Evolutionary conservation across 2,113 vertebrate species (phyloP), one percentile per base, ranked within the genome.

Genomic region (Archilochus colubris): DNA sequence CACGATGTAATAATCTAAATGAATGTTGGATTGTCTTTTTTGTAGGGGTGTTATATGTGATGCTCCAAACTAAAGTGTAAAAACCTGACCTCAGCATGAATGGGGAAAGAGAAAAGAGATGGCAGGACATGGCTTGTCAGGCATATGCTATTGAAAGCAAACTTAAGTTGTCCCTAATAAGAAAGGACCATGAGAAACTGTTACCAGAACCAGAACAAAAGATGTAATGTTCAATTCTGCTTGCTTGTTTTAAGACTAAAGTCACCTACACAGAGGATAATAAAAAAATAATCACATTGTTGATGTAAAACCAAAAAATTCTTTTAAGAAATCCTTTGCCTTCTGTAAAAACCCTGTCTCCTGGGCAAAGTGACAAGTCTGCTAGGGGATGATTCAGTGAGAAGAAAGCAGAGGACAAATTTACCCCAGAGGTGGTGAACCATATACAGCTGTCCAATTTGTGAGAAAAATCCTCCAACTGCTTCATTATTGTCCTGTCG

Each of bases 351-450:
- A 7, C 17, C 7, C 43, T 30, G 17, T 53, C 64, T 81, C 8
- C 62, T 54, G 62, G 73, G 40, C 22, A 55, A 88, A 83, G 55
- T 25, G 79, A 69, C 44, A 36, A 38, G 55, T 59, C 30, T 82
- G 48, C 38, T 40, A 33, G 24, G 46, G 44, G 30, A 13, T 66
- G 77, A 51, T 7, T 38, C 11, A 54, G 51, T 4, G 44, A 88
- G 36, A 16, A 40, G 44, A n/a, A 82, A 64, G 7, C 46, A 72
- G 33, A 53, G 74, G 58, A 27, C 12, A 85, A 33, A 68, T 90
- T 86, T 98, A 99, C 99, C 99, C 99, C 99, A 99, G 28, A 99
- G 98, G 86, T 99, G 99, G 96, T 99, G 99, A 86, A 99, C 99
- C 97, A 99, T 99, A 75, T 99, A 99, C 7, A 99, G 98, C 91